phyloP scores from a whole-genome alignment of 2,888 invertebrate genomes.

The Sthenelais limicola region DNA sequence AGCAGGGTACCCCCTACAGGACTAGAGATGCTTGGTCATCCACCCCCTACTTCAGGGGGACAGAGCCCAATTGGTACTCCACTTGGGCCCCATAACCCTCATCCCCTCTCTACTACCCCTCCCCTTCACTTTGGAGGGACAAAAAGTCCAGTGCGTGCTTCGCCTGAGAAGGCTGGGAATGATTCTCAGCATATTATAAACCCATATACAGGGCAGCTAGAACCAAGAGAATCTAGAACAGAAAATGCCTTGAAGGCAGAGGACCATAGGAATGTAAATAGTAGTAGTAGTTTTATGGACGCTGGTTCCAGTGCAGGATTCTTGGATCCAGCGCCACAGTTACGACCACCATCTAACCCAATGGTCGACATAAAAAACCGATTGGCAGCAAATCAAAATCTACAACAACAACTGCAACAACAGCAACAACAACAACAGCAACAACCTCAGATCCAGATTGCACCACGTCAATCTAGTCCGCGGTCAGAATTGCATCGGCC shows the following conservation, averaged over 20 bases:
- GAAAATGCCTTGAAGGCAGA: conserved; percentile 24
- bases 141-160: conserved; percentile 26
- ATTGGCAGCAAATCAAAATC: conserved; percentile 40
- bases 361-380: conserved; percentile 42
- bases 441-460: background rate
- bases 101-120: conserved; percentile 8
- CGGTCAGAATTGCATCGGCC: conserved; percentile 23
- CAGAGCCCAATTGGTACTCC: background rate
- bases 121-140: background rate
- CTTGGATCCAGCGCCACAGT: conserved; percentile 35
- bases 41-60: background rate
- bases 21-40: conserved; percentile 23
- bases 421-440: background rate
- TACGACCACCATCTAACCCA: conserved; percentile 45
- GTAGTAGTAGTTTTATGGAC: conserved; percentile 27
- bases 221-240: conserved; percentile 43
- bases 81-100: background rate
- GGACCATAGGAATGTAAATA: conserved; percentile 33
- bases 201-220: conserved; percentile 50
- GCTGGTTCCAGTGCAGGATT: conserved; percentile 32
- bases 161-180: conserved; percentile 35
- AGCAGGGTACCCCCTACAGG: conserved; percentile 33
- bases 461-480: conserved; percentile 17
- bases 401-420: conserved; percentile 19
- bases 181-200: conserved; percentile 49